Percentiles rank a stretch among this genome's conserved stretches.
Evolutionary conservation across 2,797 vertebrate species (phyloP).

Genomic region (Pelodytes ibericus): DNA sequence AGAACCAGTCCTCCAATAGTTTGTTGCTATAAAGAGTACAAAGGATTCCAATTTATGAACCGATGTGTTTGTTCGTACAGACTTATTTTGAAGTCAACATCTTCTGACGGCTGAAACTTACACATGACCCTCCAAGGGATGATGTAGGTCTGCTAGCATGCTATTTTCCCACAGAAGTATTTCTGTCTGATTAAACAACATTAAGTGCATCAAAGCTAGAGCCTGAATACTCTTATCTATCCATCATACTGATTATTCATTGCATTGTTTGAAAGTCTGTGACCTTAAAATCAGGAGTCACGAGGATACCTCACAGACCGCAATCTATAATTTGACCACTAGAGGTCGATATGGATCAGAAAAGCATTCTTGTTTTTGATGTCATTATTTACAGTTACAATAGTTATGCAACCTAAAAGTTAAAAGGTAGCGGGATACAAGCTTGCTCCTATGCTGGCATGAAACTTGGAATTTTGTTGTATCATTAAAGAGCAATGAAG

Average conservation of each 20-base stretch:
- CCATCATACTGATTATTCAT: slow-evolving; percentile 3
- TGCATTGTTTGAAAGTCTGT: slow-evolving; percentile 10
- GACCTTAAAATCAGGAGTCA: not conserved
- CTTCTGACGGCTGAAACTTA: not conserved
- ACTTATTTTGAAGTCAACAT: slow-evolving; percentile 6
- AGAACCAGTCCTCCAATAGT: no score
- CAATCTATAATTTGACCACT: slow-evolving; percentile 24
- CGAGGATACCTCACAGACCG: not conserved
- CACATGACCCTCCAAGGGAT: slow-evolving; percentile 7
- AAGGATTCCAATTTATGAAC: not conserved
- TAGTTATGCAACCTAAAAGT: no score
- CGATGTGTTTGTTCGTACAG: not conserved
- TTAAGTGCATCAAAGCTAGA: slow-evolving; percentile 2
- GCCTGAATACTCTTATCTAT: not conserved
- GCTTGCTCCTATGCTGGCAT: no score
- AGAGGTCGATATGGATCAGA: slow-evolving; percentile 28
- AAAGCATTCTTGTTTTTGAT: no score
- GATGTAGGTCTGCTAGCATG: not conserved
- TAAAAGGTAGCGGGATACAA: no score
- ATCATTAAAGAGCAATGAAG: no score
- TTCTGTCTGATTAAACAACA: slow-evolving; percentile 14
- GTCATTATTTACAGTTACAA: no score
- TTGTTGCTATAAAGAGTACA: no score
- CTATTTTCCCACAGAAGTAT: slow-evolving; percentile 6
- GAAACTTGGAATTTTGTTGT: no score